Base-by-base conservation (phyloP, 2,797 vertebrate species). In the Clarias platycephalus region DNA sequence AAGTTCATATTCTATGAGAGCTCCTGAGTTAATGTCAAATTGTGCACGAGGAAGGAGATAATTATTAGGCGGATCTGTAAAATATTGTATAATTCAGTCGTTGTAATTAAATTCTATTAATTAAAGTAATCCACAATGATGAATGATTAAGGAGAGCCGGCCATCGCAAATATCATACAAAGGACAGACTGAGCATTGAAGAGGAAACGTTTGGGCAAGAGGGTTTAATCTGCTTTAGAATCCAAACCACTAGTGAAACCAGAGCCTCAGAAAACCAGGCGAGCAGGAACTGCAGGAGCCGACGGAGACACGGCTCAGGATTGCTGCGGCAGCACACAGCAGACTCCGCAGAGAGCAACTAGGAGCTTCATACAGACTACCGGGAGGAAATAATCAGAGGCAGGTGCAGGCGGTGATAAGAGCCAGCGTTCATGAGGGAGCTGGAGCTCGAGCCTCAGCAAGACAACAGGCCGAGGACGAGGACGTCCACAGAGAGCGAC, bases 321-420 rank as follows among this genome's bases (percentile, higher is more conserved):
- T 3, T 7, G 22, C 58, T 20, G 55, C 72, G 13, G 72, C 26
- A n/a, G 12, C 57, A 40, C 10, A 37, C 55, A 16, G 5, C 15
- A 57, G 49, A 75, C 49, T 18, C 28, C 28, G 13, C 31, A 4
- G 8, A 6, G 31, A 40, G n/a, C 16, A 78, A 78, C 22, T 0
- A 8, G 28, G 13, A 24, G 6, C 34, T 26, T 63, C 63, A 12
- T 64, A 22, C 37, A 10, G 77, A 68, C 26, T 15, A 53, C 70
- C 0, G 34, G 22, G 72, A 66, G 22, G 5, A 7, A 49, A 53
- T 49, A 80, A 66, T 80, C 62, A 49, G 78, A 64, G 78, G 12
- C 78, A 79, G 62, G 78, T 80, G 78, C 78, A 80, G 37, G 40
- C 37, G 1, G 37, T 12, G 62, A 80, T 80, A 64, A 49, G 40